Evolutionary conservation across 2,113 vertebrate genomes (phyloP).

Genomic region (Oriolus oriolus): DNA sequence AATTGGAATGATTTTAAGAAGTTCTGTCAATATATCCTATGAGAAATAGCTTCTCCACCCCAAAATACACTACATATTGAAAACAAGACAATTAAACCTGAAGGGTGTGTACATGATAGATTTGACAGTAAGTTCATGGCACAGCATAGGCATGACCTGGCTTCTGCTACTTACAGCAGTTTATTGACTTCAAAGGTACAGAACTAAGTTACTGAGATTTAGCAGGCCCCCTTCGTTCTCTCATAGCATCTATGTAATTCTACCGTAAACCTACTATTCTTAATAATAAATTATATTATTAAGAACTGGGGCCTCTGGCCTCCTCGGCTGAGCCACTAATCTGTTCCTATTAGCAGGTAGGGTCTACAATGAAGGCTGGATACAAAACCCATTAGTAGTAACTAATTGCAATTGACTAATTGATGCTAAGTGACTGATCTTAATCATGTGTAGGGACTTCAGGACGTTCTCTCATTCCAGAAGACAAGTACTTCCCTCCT

Average conservation of each 20-base stretch:
- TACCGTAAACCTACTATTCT: background rate
- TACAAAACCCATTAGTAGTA: slow-evolving; percentile 34
- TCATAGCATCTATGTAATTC: background rate
- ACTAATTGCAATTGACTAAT: slow-evolving; percentile 52
- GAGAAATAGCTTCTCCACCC: background rate
- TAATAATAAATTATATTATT: background rate
- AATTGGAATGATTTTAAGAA: background rate
- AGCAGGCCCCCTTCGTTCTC: background rate
- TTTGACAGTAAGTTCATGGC: background rate
- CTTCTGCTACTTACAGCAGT: background rate
- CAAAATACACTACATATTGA: background rate
- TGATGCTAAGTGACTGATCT: slow-evolving; percentile 27
- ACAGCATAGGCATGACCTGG: background rate
- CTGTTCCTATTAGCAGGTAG: slow-evolving; percentile 1
- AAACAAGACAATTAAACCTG: background rate
- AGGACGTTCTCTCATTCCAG: background rate
- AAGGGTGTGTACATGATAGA: background rate
- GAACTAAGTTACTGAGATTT: background rate
- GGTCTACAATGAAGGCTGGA: background rate
- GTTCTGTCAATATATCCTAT: background rate
- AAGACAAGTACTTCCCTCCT: background rate
- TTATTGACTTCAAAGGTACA: background rate
- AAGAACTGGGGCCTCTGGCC: background rate
- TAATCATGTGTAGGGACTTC: background rate
- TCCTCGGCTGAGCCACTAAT: background rate